Evolutionary conservation across 2,113 vertebrate species (phyloP), one percentile per base, ranked within the genome.

Genomic region (Romanogobio albipinnatus): DNA sequence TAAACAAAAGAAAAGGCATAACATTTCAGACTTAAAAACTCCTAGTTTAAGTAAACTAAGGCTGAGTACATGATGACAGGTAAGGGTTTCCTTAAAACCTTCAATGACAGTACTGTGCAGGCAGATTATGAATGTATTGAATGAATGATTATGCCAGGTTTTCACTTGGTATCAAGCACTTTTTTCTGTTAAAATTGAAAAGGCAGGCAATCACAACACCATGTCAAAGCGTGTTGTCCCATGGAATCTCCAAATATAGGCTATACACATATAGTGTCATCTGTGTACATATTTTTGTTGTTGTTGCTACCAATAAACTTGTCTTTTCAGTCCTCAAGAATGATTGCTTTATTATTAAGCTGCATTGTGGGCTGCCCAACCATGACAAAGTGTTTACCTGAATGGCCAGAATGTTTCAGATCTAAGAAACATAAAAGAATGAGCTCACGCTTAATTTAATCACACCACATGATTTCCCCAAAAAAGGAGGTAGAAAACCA

Each of bases 401-500:
- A 75, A 82, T 64, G 62, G 79, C 53, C 79, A 61, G 43, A 64
- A 74, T 83, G 79, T 85, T 78, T 78, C 83, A 53, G 56, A 73
- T 49, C 19, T 15, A 70, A 87, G 82, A 86, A 88, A 88, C 82
- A 86, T 86, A 88, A 88, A 87, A 77, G 90, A 87, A 79, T 90
- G 85, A 85, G 90, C 88, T 53, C 49, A 56, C 19, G 19, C 62
- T 10, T 89, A 88, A 93, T 89, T 86, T 81, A 87, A 92, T 92
- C 79, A 90, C 87, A 90, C 87, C 77, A 86, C 91, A 90, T 90
- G 91, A 92, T 90, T 93, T 91, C 87, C 88, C 87, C 51, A 36
- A 85, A 87, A 87, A 82, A 82, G 85, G 82, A 85, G 83, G 45
- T 24, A 83, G 51, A 45, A 70, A 87, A 81, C 53, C 74, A 64